phyloP scores from a whole-genome alignment of 2,113 vertebrate genomes.

The Willisornis vidua region DNA sequence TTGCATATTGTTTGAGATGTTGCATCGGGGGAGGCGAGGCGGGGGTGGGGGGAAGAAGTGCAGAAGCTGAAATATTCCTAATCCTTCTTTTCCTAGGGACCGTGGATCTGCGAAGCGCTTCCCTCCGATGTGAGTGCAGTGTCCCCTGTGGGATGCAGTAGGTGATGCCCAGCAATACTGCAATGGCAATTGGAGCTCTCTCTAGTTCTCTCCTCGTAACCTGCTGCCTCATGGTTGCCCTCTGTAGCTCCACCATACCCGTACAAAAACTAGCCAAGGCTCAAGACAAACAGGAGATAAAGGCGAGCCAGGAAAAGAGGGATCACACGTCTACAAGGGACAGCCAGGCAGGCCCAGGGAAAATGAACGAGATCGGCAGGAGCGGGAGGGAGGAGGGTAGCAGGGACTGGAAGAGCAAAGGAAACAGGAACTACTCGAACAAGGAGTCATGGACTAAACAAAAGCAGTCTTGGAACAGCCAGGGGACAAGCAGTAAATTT shows the following conservation, averaged over 20 bases:
- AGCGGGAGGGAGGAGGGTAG: conserved; percentile 75
- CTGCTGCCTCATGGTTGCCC: conserved; percentile 86
- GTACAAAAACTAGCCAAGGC: conserved; percentile 79
- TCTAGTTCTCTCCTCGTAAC: conserved; percentile 87
- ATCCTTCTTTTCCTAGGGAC: conserved; percentile 74
- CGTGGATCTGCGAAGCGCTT: conserved; percentile 51
- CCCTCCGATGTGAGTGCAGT: conserved; percentile 87
- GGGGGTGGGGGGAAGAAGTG: background rate
- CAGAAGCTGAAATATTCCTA: conserved; percentile 49
- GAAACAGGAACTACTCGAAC: conserved; percentile 71
- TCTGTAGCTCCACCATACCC: conserved; percentile 86
- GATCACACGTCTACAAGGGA: conserved; percentile 79
- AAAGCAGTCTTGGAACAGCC: conserved; percentile 76
- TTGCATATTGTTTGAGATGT: conserved; percentile 22
- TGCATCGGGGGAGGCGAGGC: background rate
- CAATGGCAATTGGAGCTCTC: conserved; percentile 89
- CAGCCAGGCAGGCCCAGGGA: conserved; percentile 72
- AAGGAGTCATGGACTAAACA: conserved; percentile 79
- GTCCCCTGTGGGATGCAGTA: conserved; percentile 87
- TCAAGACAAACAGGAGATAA: conserved; percentile 76
- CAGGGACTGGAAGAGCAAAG: conserved; percentile 77
- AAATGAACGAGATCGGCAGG: conserved; percentile 79
- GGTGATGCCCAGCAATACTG: conserved; percentile 87
- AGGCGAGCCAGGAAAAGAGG: conserved; percentile 81
- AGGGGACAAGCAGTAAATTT: conserved; percentile 69